phyloP scores from a whole-genome alignment of 2,113 vertebrate genomes.

The Mustela lutreola region DNA sequence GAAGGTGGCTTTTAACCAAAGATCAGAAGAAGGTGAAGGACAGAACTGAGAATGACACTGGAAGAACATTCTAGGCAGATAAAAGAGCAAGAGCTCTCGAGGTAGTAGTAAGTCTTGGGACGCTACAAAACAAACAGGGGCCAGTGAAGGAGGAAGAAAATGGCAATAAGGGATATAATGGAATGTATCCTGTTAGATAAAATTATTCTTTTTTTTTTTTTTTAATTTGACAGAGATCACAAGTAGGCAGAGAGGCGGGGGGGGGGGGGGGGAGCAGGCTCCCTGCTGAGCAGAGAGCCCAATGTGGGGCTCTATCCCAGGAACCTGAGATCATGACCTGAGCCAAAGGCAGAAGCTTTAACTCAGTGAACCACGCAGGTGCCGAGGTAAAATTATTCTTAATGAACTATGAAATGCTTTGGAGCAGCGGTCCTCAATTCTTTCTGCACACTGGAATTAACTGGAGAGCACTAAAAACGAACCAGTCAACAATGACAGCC shows the following conservation, averaged over 20 bases:
- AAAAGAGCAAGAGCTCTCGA: neutral
- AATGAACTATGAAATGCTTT: neutral
- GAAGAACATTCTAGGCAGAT: neutral
- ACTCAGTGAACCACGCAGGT: too few relatives aligned
- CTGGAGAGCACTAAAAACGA: neutral
- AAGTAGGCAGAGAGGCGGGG: too few relatives aligned
- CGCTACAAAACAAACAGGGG: neutral
- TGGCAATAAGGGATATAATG: neutral
- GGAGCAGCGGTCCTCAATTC: neutral
- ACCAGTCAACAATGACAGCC: neutral
- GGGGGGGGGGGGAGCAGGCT: rapidly evolving
- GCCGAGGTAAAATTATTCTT: neutral
- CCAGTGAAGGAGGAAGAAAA: neutral
- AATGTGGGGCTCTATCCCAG: too few relatives aligned
- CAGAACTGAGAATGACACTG: neutral
- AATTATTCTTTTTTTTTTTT: neutral
- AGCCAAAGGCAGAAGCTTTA: too few relatives aligned
- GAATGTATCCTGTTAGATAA: neutral
- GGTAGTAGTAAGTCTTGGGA: neutral
- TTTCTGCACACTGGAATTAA: neutral
- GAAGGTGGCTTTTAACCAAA: neutral
- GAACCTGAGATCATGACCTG: too few relatives aligned
- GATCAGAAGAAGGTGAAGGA: neutral
- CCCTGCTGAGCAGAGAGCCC: too few relatives aligned
- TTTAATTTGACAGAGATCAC: too few relatives aligned